Conservation (phyloP, 2,888 invertebrate genomes). For the Agrochola macilenta region DNA sequence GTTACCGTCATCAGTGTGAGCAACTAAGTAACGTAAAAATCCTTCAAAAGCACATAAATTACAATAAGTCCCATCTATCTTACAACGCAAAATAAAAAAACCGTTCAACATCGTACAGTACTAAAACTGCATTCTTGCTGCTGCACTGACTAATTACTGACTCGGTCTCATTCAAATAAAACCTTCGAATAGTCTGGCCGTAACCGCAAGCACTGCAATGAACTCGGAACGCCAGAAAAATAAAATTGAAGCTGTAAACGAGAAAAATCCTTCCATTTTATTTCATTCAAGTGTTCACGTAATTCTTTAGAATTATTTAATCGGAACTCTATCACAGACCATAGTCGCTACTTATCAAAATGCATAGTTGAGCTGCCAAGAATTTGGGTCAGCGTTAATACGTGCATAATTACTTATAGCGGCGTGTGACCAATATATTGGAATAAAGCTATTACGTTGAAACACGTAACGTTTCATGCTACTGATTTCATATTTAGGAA, state of each 20-base stretch:
- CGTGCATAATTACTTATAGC: constrained; percentile 31
- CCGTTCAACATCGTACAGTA: constrained; percentile 18
- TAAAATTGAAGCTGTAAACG: constrained; percentile 49
- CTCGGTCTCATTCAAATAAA: constrained; percentile 61
- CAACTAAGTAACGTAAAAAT: no score
- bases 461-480: constrained; percentile 75
- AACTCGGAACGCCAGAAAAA: constrained; percentile 48
- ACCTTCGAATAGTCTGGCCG: constrained; percentile 52
- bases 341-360: constrained; percentile 54
- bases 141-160: constrained; percentile 55
- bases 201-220: constrained; percentile 59
- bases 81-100: constrained; percentile 24
- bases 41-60: constrained; percentile 22
- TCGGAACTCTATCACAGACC: constrained; percentile 35
- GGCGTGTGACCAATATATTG: constrained; percentile 62
- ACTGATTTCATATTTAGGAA: constrained; percentile 76
- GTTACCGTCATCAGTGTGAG: background rate
- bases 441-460: constrained; percentile 68
- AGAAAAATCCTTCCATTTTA: constrained; percentile 45
- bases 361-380: constrained; percentile 58
- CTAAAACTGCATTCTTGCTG: constrained; percentile 45
- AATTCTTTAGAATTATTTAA: constrained; percentile 50
- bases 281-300: constrained; percentile 41
- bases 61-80: background rate
- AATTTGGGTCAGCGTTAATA: constrained; percentile 64